Base-by-base conservation (phyloP, 2,888 invertebrate species). In the Tinea semifulvella region DNA sequence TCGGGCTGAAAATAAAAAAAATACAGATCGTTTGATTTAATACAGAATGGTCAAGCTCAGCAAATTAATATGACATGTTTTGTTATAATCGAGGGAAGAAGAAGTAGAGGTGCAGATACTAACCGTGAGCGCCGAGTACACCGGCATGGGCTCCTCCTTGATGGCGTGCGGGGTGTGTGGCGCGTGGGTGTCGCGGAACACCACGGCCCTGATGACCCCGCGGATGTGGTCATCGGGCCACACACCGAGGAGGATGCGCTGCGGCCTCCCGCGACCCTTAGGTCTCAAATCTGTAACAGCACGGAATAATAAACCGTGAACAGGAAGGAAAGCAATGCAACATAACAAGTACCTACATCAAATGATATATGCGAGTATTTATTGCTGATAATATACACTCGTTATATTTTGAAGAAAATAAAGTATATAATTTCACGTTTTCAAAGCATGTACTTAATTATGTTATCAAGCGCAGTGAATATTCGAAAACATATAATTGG, bases 221-320 rank as follows among this genome's bases (percentile, higher is more conserved):
- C 93, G 89, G 68, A 95, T 94, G 74, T 94, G 94, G 66, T 94
- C 94, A 72, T 95, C 94, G 7, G 95, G 94, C 95, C 95, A 95
- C 49, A 94, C 91, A 50, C 95, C 95, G 53, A 95, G 81, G 54
- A 95, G 82, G 66, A 95, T 95, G 65, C 95, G 86, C 68, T 95
- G 95, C 17, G 95, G 95, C 53, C 95, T 82, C 22, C 95, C 95
- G 59, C 95, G 85, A 42, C 95, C 95, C 74, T 95, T 95, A 31
- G 95, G 95, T 60, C 95, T 84, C 66, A 95, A 82, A 84, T 95
- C 92, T 88, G 84, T 56, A 81, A 83, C 55, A 56, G 58, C 63
- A 65, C 73, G 68, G 65, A 76, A 76, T 64, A 73, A 69, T 77
- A 73, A 69, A 76, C 65, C 66, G 74, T 79, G 76, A 77, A 74